Percentiles rank a stretch among this genome's conserved stretches.
Conservation (phyloP, 2,797 vertebrate genomes). For the Artibeus lituratus region DNA sequence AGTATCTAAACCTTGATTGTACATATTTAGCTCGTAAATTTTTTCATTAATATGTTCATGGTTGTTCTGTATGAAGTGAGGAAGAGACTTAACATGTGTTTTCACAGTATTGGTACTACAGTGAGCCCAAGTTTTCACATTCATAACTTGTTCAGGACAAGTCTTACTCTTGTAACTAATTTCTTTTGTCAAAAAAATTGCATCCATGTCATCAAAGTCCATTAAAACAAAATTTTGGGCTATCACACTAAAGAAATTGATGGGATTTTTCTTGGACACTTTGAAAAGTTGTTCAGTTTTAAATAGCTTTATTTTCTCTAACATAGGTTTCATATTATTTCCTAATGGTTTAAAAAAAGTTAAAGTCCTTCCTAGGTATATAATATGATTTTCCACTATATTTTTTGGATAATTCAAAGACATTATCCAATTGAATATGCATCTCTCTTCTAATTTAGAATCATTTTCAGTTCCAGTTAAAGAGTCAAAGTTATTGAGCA, state of each 20-base stretch:
- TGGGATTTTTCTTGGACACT: not conserved
- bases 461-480: constrained; percentile 7
- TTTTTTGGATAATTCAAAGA: constrained; percentile 34
- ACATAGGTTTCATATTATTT: constrained; percentile 26
- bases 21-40: not conserved
- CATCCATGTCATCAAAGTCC: constrained; percentile 75
- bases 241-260: not conserved
- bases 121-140: not conserved
- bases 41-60: not conserved
- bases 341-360: constrained; percentile 25
- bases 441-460: not conserved
- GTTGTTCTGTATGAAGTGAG: not conserved
- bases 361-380: not conserved
- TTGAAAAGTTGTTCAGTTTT: constrained; percentile 5
- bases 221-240: constrained; percentile 66
- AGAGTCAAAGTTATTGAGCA: constrained; percentile 34
- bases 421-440: constrained; percentile 9
- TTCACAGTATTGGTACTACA: not conserved
- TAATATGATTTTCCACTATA: constrained; percentile 38
- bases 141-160: not conserved
- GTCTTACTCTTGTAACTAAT: not conserved
- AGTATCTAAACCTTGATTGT: not conserved
- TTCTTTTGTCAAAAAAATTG: constrained; percentile 63
- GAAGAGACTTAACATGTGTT: not conserved
- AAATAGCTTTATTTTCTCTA: constrained; percentile 50